A percentile compares a stretch with the other conserved stretches of the same genome.
Conservation (phyloP, 2,113 vertebrate species). For the Hiodon alosoides region DNA sequence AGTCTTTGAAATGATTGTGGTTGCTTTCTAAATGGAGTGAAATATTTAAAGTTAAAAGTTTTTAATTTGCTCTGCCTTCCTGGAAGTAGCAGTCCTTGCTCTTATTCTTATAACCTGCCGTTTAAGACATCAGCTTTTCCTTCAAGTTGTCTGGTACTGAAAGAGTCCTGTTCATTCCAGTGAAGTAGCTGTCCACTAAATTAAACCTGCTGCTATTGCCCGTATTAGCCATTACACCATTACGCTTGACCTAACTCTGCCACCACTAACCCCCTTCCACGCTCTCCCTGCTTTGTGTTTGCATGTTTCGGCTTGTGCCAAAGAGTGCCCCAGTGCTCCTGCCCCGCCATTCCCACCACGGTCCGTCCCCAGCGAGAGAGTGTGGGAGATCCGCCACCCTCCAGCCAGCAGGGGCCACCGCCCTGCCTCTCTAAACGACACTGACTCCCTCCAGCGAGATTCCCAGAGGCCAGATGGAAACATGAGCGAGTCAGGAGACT, state of each 20-base stretch:
- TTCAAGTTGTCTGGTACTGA: not conserved
- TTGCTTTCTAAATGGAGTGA: not conserved
- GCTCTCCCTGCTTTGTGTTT: slow-evolving; percentile 9
- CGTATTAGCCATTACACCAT: not conserved
- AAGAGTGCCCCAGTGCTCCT: not conserved
- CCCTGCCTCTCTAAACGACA: not conserved
- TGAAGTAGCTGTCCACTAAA: not conserved
- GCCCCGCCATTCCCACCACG: not conserved
- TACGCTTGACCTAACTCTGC: not conserved
- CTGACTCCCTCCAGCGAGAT: not conserved
- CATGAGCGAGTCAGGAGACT: not conserved
- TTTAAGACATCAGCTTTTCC: not conserved
- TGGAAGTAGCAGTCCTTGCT: not conserved
- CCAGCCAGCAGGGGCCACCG: not conserved
- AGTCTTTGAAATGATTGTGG: not conserved
- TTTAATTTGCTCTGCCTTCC: not conserved
- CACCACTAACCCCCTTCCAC: not conserved
- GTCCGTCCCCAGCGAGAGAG: not conserved
- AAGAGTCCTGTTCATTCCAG: not conserved
- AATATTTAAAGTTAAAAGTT: not conserved
- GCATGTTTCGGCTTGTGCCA: slow-evolving; percentile 1
- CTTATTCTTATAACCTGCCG: not conserved
- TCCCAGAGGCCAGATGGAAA: not conserved
- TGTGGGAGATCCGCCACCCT: not conserved
- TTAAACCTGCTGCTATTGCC: not conserved